Evolutionary conservation across 2,797 vertebrate species (phyloP).

Genomic region (Acrossocheilus wenchowensis): DNA sequence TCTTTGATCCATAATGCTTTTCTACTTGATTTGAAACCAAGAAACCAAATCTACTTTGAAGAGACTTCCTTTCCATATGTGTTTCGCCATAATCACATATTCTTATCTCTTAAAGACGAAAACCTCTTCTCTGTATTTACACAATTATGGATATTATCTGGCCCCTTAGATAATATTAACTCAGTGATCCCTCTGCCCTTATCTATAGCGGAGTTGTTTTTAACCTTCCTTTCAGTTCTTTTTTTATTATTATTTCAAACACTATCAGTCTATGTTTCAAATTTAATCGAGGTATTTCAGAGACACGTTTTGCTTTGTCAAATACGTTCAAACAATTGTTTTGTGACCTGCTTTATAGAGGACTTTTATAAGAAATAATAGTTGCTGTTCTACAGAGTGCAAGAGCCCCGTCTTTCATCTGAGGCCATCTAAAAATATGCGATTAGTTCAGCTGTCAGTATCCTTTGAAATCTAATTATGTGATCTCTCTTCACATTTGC

Average conservation of each 20-base stretch:
- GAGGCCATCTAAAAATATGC: constrained; percentile 6
- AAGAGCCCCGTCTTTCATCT: constrained; percentile 7
- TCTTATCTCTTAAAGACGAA: not conserved
- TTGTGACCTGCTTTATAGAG: not conserved
- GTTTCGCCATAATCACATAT: not conserved
- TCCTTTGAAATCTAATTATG: constrained; percentile 21
- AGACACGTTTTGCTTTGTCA: not conserved
- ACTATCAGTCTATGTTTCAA: not conserved
- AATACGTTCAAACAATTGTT: constrained; percentile 1
- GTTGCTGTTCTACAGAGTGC: not conserved
- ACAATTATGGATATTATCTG: not conserved
- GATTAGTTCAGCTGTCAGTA: constrained; percentile 36
- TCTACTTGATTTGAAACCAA: constrained; percentile 9
- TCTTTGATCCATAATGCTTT: constrained; percentile 29
- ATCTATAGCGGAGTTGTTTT: not conserved
- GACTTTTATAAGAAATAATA: constrained; percentile 9
- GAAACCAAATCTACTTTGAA: constrained; percentile 17
- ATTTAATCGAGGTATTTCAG: not conserved
- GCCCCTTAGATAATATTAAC: not conserved
- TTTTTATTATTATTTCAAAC: not conserved
- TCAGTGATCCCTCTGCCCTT: not conserved
- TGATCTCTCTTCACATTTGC: constrained; percentile 1
- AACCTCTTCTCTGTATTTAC: not conserved
- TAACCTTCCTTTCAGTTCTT: not conserved
- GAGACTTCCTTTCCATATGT: not conserved